These are phyloP conservation scores for Temnothorax rugatulus DNA, from an alignment of 2,888 invertebrate species.

Conservation along the genomic window DNA sequence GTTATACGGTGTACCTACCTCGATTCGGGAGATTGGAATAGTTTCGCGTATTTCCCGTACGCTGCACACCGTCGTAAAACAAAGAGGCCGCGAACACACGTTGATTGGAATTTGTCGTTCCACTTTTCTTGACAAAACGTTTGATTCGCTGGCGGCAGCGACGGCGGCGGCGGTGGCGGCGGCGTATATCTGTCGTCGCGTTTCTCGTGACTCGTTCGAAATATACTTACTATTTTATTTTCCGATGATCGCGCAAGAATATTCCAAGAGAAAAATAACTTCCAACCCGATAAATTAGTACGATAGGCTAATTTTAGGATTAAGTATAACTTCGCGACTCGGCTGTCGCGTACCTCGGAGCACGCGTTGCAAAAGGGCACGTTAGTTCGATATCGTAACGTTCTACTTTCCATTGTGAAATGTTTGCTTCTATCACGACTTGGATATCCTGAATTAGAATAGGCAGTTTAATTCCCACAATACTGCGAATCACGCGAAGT, in stretches of 20 bases:
- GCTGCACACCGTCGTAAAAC: slow-evolving; percentile 22
- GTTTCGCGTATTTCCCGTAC: slow-evolving; percentile 1
- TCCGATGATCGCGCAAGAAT: background rate
- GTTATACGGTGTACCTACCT: background rate
- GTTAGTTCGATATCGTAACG: slow-evolving; percentile 51
- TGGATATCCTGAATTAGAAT: slow-evolving; percentile 47
- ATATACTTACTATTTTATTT: background rate
- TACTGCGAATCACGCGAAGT: slow-evolving; percentile 52
- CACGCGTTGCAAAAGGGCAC: slow-evolving; percentile 44
- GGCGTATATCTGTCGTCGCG: background rate
- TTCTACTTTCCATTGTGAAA: slow-evolving; percentile 50
- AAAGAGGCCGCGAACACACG: slow-evolving; percentile 23
- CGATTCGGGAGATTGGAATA: slow-evolving; percentile 31
- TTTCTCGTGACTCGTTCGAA: slow-evolving; percentile 16
- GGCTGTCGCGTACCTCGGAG: slow-evolving; percentile 14
- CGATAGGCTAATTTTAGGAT: slow-evolving; percentile 33
- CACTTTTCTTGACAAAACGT: slow-evolving; percentile 45
- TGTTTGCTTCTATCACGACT: slow-evolving; percentile 53
- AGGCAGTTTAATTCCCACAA: slow-evolving; percentile 50
- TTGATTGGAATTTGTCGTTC: slow-evolving; percentile 47
- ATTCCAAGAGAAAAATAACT: slow-evolving; percentile 11
- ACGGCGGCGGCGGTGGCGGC: no score
- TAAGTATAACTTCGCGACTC: slow-evolving; percentile 25
- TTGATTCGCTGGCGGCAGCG: background rate
- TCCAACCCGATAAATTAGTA: slow-evolving; percentile 15